These are phyloP conservation scores for Polietes domitor DNA, from an alignment of 2,888 invertebrate species.

Conservation along the genomic window DNA sequence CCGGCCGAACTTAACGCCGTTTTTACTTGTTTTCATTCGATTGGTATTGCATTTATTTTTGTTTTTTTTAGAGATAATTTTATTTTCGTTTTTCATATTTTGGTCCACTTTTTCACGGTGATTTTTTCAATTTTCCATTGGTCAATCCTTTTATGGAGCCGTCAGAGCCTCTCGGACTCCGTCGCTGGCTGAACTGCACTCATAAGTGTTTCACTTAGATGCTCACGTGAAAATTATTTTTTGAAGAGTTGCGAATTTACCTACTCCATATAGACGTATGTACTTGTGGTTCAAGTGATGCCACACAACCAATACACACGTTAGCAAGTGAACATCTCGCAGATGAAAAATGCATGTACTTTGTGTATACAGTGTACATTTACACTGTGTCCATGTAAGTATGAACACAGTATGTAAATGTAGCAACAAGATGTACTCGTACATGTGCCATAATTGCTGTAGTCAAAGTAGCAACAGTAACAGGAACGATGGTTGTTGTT, in stretches of 20 bases:
- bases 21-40: no score
- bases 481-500: not conserved
- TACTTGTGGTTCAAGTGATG: not conserved
- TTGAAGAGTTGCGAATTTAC: conserved; percentile 17
- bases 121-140: no score
- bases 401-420: conserved; percentile 14
- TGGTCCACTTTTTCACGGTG: no score
- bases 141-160: no score
- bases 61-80: no score
- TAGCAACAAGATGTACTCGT: not conserved
- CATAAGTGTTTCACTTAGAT: not conserved
- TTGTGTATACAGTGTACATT: not conserved
- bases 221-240: not conserved
- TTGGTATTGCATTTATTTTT: no score
- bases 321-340: not conserved
- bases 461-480: conserved; percentile 21
- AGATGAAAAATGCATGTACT: conserved; percentile 6
- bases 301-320: not conserved
- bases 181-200: no score
- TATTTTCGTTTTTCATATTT: no score
- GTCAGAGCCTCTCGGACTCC: no score
- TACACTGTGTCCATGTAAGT: not conserved
- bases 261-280: not conserved
- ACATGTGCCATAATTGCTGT: conserved; percentile 22
- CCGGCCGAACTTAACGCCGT: no score